Evolutionary conservation across 2,888 invertebrate genomes (phyloP).

Genomic region (Ophioninae sp.): DNA sequence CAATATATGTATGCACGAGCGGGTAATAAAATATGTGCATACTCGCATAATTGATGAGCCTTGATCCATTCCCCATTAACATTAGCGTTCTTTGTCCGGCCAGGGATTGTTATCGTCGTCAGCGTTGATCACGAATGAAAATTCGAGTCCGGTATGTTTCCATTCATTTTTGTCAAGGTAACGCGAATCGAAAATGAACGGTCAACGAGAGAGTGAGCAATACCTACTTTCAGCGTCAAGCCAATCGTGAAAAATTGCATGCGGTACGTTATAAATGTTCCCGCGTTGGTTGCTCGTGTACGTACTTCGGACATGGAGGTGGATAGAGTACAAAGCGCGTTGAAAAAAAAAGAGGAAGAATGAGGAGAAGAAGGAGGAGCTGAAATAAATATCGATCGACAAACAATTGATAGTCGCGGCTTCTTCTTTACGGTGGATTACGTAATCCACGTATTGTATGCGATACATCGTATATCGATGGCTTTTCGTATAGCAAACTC

Average conservation of each 20-base stretch:
- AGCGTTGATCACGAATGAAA: conserved; percentile 17
- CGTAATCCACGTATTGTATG: neutral
- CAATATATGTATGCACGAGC: neutral
- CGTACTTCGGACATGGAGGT: neutral
- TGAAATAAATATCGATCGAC: conserved; percentile 43
- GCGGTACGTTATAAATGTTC: neutral
- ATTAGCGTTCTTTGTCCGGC: neutral
- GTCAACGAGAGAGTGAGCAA: conserved; percentile 3
- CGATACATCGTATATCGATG: neutral
- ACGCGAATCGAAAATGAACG: conserved; percentile 13
- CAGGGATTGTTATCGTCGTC: conserved; percentile 32
- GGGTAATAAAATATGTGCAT: conserved; percentile 19
- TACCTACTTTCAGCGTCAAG: conserved; percentile 7
- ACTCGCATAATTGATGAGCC: conserved; percentile 23
- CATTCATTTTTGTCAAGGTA: conserved; percentile 19
- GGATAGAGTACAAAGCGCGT: neutral
- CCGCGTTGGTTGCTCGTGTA: neutral
- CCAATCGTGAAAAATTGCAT: conserved; percentile 20
- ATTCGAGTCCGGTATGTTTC: conserved; percentile 15
- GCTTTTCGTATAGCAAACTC: conserved; percentile 1
- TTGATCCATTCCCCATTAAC: neutral
- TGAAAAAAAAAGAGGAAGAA: neutral
- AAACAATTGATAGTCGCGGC: conserved; percentile 32
- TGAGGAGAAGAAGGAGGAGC: conserved; percentile 7
- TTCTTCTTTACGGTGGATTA: conserved; percentile 12